phyloP scores from a whole-genome alignment of 1,140 invertebrate genomes.

The Planococcus citri region DNA sequence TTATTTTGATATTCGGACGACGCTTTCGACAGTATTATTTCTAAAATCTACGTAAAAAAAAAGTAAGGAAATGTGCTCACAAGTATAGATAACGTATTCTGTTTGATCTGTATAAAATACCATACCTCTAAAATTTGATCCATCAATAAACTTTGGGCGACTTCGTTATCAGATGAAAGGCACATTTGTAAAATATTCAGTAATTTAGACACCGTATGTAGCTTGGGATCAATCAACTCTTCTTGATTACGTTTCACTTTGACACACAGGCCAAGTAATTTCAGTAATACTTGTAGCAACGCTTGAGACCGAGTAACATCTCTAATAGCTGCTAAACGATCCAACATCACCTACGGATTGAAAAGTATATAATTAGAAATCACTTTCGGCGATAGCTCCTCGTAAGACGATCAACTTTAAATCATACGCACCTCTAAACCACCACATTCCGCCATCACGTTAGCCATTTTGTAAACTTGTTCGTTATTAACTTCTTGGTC shows the following conservation, averaged over 20 bases:
- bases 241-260: slow-evolving; percentile 62
- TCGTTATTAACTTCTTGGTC: slow-evolving; percentile 88
- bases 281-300: slow-evolving; percentile 68
- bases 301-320: slow-evolving; percentile 47
- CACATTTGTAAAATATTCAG: slow-evolving; percentile 55
- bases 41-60: slow-evolving; percentile 57
- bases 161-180: slow-evolving; percentile 45
- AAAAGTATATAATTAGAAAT: neutral
- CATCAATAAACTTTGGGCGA: slow-evolving; percentile 47
- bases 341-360: slow-evolving; percentile 32
- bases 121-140: slow-evolving; percentile 63
- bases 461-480: slow-evolving; percentile 70
- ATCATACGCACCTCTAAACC: slow-evolving; percentile 56
- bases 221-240: slow-evolving; percentile 50
- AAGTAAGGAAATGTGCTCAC: neutral
- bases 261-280: slow-evolving; percentile 68
- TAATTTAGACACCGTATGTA: slow-evolving; percentile 53
- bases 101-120: neutral
- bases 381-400: neutral
- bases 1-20: slow-evolving; percentile 62
- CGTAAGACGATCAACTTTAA: neutral
- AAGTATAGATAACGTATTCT: neutral
- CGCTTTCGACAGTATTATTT: slow-evolving; percentile 78
- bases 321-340: slow-evolving; percentile 31
- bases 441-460: slow-evolving; percentile 69